Base-by-base conservation (phyloP, 2,888 invertebrate genomes). In the Lysandra bellargus region DNA sequence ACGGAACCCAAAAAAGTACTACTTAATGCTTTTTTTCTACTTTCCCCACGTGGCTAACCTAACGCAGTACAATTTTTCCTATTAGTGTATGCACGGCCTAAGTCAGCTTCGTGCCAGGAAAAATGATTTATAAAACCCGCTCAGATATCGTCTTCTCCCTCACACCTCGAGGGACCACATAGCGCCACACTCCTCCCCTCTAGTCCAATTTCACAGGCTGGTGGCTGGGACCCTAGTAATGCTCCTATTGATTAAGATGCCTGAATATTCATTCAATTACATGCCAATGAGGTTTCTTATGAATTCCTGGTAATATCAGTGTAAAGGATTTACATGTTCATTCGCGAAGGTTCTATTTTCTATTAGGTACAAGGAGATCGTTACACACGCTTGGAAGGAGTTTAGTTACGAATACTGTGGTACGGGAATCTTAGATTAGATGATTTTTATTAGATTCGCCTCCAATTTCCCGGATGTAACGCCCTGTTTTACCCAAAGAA, bases 181-280 rank as follows among this genome's bases (percentile, higher is more conserved):
- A 84, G 81, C 73, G 79, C 85, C 79, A 57, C 92, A 91, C 85
- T 84, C 84, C 81, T 91, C 91, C 84, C 82, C 89, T 88, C 88
- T 87, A 91, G 92, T 92, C 92, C 92, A 94, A 94, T 94, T 94
- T 93, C 92, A 93, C 93, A 93, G 92, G 88, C 92, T 89, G 91
- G 86, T 93, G 92, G 87, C 85, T 90, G 89, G 90, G 88, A 89
- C 89, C 88, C 88, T 83, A 86, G 86, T 93, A 93, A 93, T 92
- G 88, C 91, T 87, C 87, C 90, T 91, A 94, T 94, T 94, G 93
- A 94, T 94, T 93, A 94, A 93, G 93, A 92, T 88, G 89, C 88
- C 89, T 93, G 93, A 93, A 93, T 94, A 93, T 93, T 93, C 93
- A 94, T 93, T 91, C 93, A 93, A 93, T 94, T 93, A 93, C 89